A percentile compares a stretch with the other conserved stretches of the same genome.
Conservation (phyloP, 2,113 vertebrate species). For the Urocitellus parryii region DNA sequence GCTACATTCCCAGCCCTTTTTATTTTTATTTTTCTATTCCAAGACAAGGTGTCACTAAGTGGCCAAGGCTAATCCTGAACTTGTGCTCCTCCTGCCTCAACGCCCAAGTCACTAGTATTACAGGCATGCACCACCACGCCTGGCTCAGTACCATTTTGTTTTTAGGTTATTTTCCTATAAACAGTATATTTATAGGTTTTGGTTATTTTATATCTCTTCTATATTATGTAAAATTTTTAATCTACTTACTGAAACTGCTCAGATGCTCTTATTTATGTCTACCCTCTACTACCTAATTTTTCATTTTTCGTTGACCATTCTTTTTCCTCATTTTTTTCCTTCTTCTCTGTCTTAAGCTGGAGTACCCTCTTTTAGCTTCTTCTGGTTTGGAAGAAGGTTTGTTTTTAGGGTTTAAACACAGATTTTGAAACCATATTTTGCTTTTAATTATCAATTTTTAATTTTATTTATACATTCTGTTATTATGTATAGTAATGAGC, state of each 20-base stretch:
- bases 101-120: neutral
- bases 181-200: neutral
- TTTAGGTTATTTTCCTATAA: constrained; percentile 30
- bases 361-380: neutral
- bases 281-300: neutral
- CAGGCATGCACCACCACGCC: neutral
- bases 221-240: constrained; percentile 17
- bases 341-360: neutral
- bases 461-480: neutral
- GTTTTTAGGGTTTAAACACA: constrained; percentile 20
- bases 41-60: neutral
- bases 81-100: neutral
- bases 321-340: neutral
- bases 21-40: neutral
- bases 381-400: neutral
- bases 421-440: neutral
- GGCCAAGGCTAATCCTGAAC: neutral
- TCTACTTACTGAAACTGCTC: neutral
- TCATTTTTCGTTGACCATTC: neutral
- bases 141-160: neutral
- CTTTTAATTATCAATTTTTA: neutral
- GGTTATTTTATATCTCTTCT: neutral
- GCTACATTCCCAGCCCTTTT: neutral
- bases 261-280: neutral
- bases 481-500: neutral